Evolutionary conservation across 2,113 vertebrate species (phyloP), one percentile per base, ranked within the genome.

Genomic region (Carassius carassius): DNA sequence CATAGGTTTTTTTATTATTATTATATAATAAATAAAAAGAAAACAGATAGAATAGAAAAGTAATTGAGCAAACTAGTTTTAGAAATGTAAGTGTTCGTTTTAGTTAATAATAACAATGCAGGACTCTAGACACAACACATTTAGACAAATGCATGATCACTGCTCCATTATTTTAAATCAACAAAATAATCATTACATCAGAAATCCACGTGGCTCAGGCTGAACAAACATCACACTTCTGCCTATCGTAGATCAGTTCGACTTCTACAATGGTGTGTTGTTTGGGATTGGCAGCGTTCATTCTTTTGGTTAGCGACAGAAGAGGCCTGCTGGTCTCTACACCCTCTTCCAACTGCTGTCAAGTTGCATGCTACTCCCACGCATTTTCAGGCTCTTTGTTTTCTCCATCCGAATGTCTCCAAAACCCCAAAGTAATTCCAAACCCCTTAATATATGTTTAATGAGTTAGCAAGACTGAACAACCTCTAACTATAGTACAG

Each of bases 361-460:
- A 72, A 82, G 47, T 82, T 54, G 65, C 80, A 54, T 56, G 10
- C 49, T 32, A 37, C 81, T 58, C 81, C 81, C 67, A 73, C 81
- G 4, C 81, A 37, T 25, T 41, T 51, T n/a, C 29, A 5, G 41
- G 44, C 47, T 62, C 54, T 78, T 78, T 78, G 76, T 78, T 41
- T 60, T 69, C 14, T 21, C 11, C 41, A 25, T 54, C 49, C 19
- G 14, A 82, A 82, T 72, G 81, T 82, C 81, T 73, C 67, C 19
- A 54, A 72, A 82, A 82, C 65, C 80, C 65, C 80, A 82, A 35
- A 82, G 80, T 72, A 56, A 82, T 82, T 49, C 49, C 81, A 82
- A 82, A 56, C 81, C 78, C 78, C 29, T 67, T 72, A 72, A 82
- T 82, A 82, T 72, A 82, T 82, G 81, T 82, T 82, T 82, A 77